Evolutionary conservation across 2,113 vertebrate genomes (phyloP).

Genomic region (Abramis brama): DNA sequence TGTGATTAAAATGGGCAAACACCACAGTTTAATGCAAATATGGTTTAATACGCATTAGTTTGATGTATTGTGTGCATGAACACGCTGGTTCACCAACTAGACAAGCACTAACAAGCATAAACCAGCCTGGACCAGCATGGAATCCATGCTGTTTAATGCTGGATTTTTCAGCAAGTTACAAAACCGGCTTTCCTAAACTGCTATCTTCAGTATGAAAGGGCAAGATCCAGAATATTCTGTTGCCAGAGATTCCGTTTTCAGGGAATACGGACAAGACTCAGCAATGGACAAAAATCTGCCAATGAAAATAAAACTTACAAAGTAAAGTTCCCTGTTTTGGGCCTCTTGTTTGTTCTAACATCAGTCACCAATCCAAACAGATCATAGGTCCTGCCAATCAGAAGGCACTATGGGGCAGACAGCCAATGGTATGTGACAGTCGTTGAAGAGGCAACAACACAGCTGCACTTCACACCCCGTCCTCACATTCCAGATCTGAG

Average conservation of each 20-base stretch:
- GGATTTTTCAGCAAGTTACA: not conserved
- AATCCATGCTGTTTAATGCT: too few species aligned
- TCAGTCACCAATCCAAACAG: not conserved
- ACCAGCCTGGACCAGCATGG: too few species aligned
- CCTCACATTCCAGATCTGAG: slow-evolving; percentile 31
- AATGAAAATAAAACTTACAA: not conserved
- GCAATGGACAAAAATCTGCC: not conserved
- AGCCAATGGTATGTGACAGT: slow-evolving; percentile 28
- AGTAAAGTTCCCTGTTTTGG: not conserved
- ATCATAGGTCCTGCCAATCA: slow-evolving; percentile 23
- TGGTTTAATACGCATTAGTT: too few species aligned
- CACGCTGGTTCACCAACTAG: too few species aligned
- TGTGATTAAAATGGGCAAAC: too few species aligned
- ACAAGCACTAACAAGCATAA: too few species aligned
- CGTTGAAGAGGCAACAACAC: not conserved
- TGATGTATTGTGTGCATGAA: too few species aligned
- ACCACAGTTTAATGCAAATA: too few species aligned
- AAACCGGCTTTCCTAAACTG: not conserved
- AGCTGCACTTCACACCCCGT: slow-evolving; percentile 28
- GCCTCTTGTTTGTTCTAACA: slow-evolving; percentile 28
- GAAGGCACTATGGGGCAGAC: not conserved
- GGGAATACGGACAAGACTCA: not conserved
- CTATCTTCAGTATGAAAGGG: not conserved
- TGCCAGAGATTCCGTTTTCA: not conserved
- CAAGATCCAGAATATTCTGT: not conserved